A percentile compares a stretch with the other conserved stretches of the same genome.
Evolutionary conservation across 2,888 invertebrate genomes (phyloP).

Genomic region (Euphydryas editha): DNA sequence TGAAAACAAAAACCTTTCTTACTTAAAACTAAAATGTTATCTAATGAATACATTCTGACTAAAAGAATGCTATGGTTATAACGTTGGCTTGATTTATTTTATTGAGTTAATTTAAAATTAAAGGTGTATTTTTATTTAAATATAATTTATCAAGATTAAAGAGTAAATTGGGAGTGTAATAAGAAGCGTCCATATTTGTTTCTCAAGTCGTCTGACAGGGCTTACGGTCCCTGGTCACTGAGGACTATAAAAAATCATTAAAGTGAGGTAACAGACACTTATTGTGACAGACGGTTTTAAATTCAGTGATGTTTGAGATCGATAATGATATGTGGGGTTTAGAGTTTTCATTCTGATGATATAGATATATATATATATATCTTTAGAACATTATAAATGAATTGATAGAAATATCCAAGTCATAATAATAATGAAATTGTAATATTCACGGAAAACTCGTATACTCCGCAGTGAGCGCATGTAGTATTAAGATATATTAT

Average conservation of each 20-base stretch:
- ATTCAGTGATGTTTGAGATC: slow-evolving; percentile 27
- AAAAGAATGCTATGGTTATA: no score
- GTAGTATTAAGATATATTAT: slow-evolving; percentile 62
- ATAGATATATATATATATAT: background rate
- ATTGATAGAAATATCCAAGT: background rate
- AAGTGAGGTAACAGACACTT: slow-evolving; percentile 25
- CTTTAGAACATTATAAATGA: background rate
- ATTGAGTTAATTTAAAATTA: no score
- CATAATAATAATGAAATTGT: background rate
- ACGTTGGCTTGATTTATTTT: no score
- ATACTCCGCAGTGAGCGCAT: slow-evolving; percentile 35
- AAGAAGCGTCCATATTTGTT: slow-evolving; percentile 21
- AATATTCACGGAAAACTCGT: slow-evolving; percentile 20
- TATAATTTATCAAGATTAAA: background rate
- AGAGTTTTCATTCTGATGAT: slow-evolving; percentile 2
- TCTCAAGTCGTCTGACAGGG: slow-evolving; percentile 32
- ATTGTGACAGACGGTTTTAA: slow-evolving; percentile 23
- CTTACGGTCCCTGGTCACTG: slow-evolving; percentile 28
- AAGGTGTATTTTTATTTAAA: background rate
- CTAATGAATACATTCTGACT: no score
- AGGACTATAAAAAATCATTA: slow-evolving; percentile 25
- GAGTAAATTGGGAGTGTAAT: background rate
- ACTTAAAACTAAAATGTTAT: no score
- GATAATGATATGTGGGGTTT: background rate
- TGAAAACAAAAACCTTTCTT: no score